Evolutionary conservation across 2,888 invertebrate genomes (phyloP), one percentile per base, ranked within the genome.

Genomic region (Erebia ligea): DNA sequence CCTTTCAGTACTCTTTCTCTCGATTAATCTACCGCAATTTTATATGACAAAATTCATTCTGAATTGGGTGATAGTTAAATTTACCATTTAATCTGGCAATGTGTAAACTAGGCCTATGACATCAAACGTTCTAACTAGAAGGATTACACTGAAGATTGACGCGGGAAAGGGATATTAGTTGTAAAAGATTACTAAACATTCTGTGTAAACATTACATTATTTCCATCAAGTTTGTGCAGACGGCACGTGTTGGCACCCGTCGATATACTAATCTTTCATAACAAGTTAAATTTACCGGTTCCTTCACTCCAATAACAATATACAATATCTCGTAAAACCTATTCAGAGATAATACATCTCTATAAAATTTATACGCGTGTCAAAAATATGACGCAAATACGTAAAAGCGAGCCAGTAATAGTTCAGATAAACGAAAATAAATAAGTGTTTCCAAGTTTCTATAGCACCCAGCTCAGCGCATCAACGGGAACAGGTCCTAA

Each of bases 181-280:
- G 68, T 73, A 82, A 84, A 56, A 83, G 80, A 81, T 77, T 77
- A 77, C 75, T 79, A 66, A 81, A 85, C 82, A 80, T 76, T 80
- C 0, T 9, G 42, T 42, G 34, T 34, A 34, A 34, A 6, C 34
- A 34, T 34, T 6, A 63, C 84, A 84, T 83, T 83, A 86, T 85
- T 85, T 83, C 77, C 78, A 80, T 81, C 76, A 74, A 81, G 83
- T 82, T 86, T 85, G 82, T 79, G 75, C 79, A 73, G 76, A 76
- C 77, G 86, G 84, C 91, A 90, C 91, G 90, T 89, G 86, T 90
- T 90, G 89, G 91, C 91, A 88, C 74, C 83, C 75, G 67, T 74
- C 77, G 78, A 77, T 81, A 81, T 79, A 82, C 81, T 84, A 84
- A 86, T 86, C 83, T 84, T 81, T 86, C 82, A 85, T 82, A 87